Evolutionary conservation across 2,888 invertebrate species (phyloP).

Genomic region (Protodeltote pygarga): DNA sequence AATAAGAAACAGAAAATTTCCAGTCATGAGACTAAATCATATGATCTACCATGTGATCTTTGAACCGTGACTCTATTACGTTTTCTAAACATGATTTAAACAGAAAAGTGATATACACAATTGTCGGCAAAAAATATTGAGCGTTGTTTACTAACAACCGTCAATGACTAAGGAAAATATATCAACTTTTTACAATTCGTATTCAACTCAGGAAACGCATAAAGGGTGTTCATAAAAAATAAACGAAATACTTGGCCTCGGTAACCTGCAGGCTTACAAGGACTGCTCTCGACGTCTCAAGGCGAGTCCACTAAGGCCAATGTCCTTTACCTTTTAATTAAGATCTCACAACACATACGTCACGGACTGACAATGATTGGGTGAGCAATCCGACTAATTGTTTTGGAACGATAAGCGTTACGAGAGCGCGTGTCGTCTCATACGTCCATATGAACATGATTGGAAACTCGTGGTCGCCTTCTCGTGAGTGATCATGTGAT

Average conservation of each 20-base stretch:
- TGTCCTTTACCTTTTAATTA: slow-evolving; percentile 69
- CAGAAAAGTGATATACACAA: background rate
- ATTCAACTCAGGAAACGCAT: slow-evolving; percentile 46
- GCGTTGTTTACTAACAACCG: slow-evolving; percentile 1
- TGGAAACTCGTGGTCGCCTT: slow-evolving; percentile 77
- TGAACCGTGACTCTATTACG: slow-evolving; percentile 8
- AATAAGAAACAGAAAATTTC: slow-evolving; percentile 31
- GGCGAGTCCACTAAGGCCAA: slow-evolving; percentile 53
- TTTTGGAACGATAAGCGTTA: slow-evolving; percentile 63
- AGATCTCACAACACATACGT: slow-evolving; percentile 61
- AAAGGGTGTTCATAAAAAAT: slow-evolving; percentile 38
- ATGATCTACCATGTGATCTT: slow-evolving; percentile 18
- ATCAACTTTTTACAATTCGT: slow-evolving; percentile 26
- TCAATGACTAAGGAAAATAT: slow-evolving; percentile 41
- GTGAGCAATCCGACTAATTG: slow-evolving; percentile 69
- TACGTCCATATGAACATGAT: slow-evolving; percentile 63
- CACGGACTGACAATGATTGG: slow-evolving; percentile 59
- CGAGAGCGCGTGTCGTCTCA: slow-evolving; percentile 59
- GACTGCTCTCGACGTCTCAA: slow-evolving; percentile 26
- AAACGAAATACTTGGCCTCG: slow-evolving; percentile 28
- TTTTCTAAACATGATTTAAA: slow-evolving; percentile 7
- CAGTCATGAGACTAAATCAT: slow-evolving; percentile 23
- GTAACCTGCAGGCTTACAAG: slow-evolving; percentile 23
- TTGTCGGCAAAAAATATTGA: slow-evolving; percentile 14
- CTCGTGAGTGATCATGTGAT: slow-evolving; percentile 83